Base-by-base conservation (phyloP, 1,140 invertebrate species). In the Drosophila repletoides region DNA sequence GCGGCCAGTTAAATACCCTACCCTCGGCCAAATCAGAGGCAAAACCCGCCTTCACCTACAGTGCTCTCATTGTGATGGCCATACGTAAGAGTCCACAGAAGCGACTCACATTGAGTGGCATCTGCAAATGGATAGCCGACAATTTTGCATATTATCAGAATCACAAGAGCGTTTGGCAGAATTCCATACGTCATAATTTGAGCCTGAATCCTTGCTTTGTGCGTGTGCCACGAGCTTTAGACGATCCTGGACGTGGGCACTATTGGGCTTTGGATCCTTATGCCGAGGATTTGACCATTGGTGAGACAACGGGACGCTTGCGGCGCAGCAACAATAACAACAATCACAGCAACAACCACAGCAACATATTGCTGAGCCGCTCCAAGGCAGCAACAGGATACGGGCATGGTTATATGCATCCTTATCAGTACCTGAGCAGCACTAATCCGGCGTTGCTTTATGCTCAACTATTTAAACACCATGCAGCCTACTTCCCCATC, bases 121-220 rank as follows among this genome's bases (percentile, higher is more conserved):
- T 99, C 28, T 98, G 97, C 88, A 93, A 94, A 19, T 98, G 95
- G 90, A 92, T 98, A 0, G 95, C 96, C 66, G 91, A 92, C 40
- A 93, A 94, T 49, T 98, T 97, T 76, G 93, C 96, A 0, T 99
- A 99, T 89, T 99, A 99, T 91, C 93, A 97, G 19, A 97, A 97
- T 2, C 92, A 95, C 0, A 99, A 99, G 79, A 96, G 97, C 89
- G 98, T 97, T 4, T 99, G 98, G 98, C 98, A 99, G 90, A 99
- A 99, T 88, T 99, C 97, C 0, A 97, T 99, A 1, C 92, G 98
- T 0, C 98, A 99, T 89, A 99, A 99, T 88, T 91, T 99, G 2
- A 89, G 87, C 10, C 40, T 80, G 4, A 89, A 89, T 74, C 70
- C 81, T 0, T 73, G 72, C 24, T 89, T 89, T 59, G 70, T 89